Percentiles rank a stretch among this genome's conserved stretches.
These are phyloP conservation scores for Formica exsecta DNA, from an alignment of 1,140 invertebrate species.

Conservation along the genomic window DNA sequence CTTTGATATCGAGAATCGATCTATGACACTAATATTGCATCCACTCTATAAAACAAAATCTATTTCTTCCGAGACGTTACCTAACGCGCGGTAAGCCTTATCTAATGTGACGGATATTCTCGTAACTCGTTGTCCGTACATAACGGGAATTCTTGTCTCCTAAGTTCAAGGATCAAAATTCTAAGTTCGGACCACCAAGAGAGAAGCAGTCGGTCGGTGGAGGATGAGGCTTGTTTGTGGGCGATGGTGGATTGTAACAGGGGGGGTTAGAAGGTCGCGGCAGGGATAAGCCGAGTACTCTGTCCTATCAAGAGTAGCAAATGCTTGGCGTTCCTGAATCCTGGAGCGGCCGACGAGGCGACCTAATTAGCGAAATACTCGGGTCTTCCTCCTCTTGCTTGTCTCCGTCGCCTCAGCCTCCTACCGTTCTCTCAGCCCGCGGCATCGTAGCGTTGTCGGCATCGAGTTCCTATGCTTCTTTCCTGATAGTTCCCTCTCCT, in stretches of 20 bases:
- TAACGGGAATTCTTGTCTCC: constrained; percentile 39
- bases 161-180: constrained; percentile 61
- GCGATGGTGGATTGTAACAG: constrained; percentile 4
- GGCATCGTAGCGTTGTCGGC: constrained; percentile 44
- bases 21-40: not conserved
- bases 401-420: not conserved
- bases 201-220: constrained; percentile 33
- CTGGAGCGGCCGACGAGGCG: constrained; percentile 76
- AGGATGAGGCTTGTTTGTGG: constrained; percentile 38
- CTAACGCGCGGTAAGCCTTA: not conserved
- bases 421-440: constrained; percentile 36
- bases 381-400: constrained; percentile 26
- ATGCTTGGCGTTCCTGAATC: constrained; percentile 83
- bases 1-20: not conserved
- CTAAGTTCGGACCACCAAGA: constrained; percentile 42
- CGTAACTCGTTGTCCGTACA: constrained; percentile 9
- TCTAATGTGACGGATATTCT: not conserved
- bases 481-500: constrained; percentile 54
- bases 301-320: constrained; percentile 78
- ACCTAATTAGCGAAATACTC: constrained; percentile 85
- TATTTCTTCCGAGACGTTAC: not conserved
- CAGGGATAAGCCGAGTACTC: constrained; percentile 52
- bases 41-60: not conserved
- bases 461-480: constrained; percentile 63
- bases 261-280: constrained; percentile 52